Evolutionary conservation across 2,888 invertebrate species (phyloP).

Genomic region (Drosophila anomalata): DNA sequence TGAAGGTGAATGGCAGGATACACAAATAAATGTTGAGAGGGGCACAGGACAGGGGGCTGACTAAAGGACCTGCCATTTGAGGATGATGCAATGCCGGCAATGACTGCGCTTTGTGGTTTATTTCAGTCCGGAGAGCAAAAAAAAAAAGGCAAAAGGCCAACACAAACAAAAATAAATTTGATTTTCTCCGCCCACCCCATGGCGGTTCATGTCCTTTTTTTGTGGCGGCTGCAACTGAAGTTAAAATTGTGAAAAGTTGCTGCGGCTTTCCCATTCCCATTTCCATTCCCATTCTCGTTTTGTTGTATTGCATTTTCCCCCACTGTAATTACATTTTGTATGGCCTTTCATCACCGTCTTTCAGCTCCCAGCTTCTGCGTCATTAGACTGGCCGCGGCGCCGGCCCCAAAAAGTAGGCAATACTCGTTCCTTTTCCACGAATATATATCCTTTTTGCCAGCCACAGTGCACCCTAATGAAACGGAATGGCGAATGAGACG

Average conservation of each 20-base stretch:
- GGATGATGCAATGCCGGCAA: constrained; percentile 45
- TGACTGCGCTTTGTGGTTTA: constrained; percentile 73
- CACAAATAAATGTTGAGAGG: not conserved
- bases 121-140: constrained; percentile 44
- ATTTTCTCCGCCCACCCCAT: constrained; percentile 48
- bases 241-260: constrained; percentile 70
- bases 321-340: constrained; percentile 67
- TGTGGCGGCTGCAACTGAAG: constrained; percentile 61
- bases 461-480: constrained; percentile 23
- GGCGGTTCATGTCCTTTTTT: not conserved
- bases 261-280: constrained; percentile 23
- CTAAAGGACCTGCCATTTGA: constrained; percentile 22
- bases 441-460: not conserved
- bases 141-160: constrained; percentile 16
- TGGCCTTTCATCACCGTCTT: constrained; percentile 59
- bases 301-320: constrained; percentile 53
- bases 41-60: accelerated
- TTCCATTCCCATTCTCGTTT: constrained; percentile 31
- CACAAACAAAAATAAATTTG: constrained; percentile 60
- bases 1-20: constrained; percentile 11
- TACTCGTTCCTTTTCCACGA: constrained; percentile 6
- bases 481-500: constrained; percentile 11
- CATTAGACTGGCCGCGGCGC: constrained; percentile 58
- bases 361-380: constrained; percentile 51
- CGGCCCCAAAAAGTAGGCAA: constrained; percentile 45